phyloP scores from a whole-genome alignment of 2,797 vertebrate genomes.

The Peromyscus melanophrys region DNA sequence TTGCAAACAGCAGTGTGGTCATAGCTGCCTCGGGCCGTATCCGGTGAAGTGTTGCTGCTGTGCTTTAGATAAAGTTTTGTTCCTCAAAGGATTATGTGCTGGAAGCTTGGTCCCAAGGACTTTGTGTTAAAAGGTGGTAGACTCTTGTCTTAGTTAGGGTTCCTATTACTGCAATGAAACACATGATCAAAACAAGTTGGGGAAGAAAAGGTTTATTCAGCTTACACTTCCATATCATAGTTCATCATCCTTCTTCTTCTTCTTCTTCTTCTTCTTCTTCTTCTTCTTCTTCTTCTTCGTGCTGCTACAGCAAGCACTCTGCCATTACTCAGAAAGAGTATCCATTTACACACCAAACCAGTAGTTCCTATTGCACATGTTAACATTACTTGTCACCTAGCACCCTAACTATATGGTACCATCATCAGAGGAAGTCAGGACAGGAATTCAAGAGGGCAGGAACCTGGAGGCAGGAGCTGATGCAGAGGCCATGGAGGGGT shows the following conservation, averaged over 20 bases:
- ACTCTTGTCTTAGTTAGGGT: background rate
- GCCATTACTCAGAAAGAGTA: slow-evolving; percentile 82
- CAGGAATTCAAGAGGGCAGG: background rate
- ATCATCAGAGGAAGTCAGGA: background rate
- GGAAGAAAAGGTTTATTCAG: too few relatives aligned
- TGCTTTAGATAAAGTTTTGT: background rate
- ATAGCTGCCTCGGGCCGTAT: background rate
- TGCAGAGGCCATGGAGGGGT: background rate
- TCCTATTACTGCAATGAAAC: background rate
- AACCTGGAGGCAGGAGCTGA: background rate
- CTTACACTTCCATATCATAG: background rate
- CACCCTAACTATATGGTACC: slow-evolving; percentile 89
- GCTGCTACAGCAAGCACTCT: slow-evolving; percentile 16
- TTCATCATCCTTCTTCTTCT: background rate
- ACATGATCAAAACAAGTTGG: background rate
- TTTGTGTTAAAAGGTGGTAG: background rate
- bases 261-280: too few relatives aligned
- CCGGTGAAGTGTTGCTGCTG: background rate
- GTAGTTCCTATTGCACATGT: slow-evolving; percentile 90
- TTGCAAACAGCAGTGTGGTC: background rate
- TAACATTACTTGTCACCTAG: slow-evolving; percentile 87
- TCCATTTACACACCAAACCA: slow-evolving; percentile 85
- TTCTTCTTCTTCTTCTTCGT: too few relatives aligned
- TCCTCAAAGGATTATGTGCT: background rate
- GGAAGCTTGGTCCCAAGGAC: background rate